A percentile compares a stretch with the other conserved stretches of the same genome.
phyloP scores from a whole-genome alignment of 2,888 invertebrate genomes.

The Gandaritis pyraliata region DNA sequence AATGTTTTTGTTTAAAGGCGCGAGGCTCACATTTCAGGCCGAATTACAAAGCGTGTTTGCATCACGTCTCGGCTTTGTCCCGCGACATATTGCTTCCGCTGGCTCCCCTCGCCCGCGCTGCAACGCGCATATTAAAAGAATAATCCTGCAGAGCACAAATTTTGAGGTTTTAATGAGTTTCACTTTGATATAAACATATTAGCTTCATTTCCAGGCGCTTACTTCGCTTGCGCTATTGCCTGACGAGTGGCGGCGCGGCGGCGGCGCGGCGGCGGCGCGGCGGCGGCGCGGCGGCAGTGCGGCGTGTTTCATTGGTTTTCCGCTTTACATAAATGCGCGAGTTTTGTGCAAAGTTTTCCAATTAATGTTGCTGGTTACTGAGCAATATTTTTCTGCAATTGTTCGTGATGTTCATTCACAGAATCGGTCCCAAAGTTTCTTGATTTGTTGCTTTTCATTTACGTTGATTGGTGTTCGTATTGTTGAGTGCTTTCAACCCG shows the following conservation, averaged over 20 bases:
- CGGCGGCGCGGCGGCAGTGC: not conserved
- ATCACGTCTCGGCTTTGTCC: constrained; percentile 38
- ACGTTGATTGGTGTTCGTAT: constrained; percentile 22
- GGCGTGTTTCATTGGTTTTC: not conserved
- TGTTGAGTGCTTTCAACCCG: constrained; percentile 11
- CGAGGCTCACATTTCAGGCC: constrained; percentile 16
- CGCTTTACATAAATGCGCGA: constrained; percentile 23
- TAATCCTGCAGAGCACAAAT: constrained; percentile 34
- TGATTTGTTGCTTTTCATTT: constrained; percentile 32
- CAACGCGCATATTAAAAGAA: constrained; percentile 43
- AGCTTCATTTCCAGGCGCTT: constrained; percentile 37
- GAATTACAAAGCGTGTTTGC: constrained; percentile 32
- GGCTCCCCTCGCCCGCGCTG: constrained; percentile 21
- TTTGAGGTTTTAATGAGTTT: constrained; percentile 58
- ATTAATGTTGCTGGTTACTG: constrained; percentile 28
- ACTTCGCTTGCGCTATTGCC: constrained; percentile 9
- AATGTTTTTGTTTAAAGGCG: constrained; percentile 15
- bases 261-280: too few species aligned
- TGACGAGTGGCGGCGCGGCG: not conserved
- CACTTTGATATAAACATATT: constrained; percentile 58
- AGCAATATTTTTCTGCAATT: constrained; percentile 25
- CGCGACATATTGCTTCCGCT: constrained; percentile 49
- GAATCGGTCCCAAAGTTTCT: constrained; percentile 22
- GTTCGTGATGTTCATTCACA: constrained; percentile 20
- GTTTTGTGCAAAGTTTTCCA: constrained; percentile 29